phyloP scores from a whole-genome alignment of 2,888 invertebrate species.

The Drosophila lacicola region DNA sequence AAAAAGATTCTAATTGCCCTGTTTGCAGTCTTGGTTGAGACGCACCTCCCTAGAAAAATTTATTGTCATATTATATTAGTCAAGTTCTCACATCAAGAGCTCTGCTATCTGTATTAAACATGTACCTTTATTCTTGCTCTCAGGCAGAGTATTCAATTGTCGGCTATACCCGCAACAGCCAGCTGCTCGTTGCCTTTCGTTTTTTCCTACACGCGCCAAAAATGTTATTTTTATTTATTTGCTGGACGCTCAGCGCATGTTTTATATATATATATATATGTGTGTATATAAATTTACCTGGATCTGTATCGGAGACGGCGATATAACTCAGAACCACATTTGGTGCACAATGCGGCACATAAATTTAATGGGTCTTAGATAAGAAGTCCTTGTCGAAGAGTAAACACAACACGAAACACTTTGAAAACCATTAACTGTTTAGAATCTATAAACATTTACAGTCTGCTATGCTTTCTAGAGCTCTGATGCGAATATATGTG shows the following conservation, averaged over 20 bases:
- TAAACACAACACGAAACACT: slow-evolving; percentile 46
- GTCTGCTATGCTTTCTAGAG: slow-evolving; percentile 9
- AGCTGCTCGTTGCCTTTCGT: slow-evolving; percentile 14
- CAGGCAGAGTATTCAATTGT: slow-evolving; percentile 2
- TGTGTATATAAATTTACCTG: slow-evolving; percentile 59
- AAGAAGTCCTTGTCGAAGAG: slow-evolving; percentile 59
- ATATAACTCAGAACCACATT: slow-evolving; percentile 58
- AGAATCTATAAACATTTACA: slow-evolving; percentile 59
- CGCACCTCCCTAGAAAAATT: too few species aligned
- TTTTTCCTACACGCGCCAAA: slow-evolving; percentile 51
- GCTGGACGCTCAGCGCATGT: slow-evolving; percentile 66
- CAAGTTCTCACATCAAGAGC: too few species aligned
- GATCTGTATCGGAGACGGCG: slow-evolving; percentile 59
- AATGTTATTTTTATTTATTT: slow-evolving; percentile 66
- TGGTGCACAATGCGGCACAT: slow-evolving; percentile 59
- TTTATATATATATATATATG: slow-evolving; percentile 44
- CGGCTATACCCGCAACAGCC: background rate
- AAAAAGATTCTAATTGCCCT: too few species aligned
- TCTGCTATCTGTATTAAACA: too few species aligned
- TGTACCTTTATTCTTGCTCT: background rate
- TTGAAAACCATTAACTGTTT: slow-evolving; percentile 61
- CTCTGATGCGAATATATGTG: background rate
- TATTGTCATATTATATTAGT: too few species aligned
- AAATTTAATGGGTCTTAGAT: slow-evolving; percentile 74
- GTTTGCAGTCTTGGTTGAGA: too few species aligned